phyloP scores from a whole-genome alignment of 2,888 invertebrate species.

The Spilarctia lutea region DNA sequence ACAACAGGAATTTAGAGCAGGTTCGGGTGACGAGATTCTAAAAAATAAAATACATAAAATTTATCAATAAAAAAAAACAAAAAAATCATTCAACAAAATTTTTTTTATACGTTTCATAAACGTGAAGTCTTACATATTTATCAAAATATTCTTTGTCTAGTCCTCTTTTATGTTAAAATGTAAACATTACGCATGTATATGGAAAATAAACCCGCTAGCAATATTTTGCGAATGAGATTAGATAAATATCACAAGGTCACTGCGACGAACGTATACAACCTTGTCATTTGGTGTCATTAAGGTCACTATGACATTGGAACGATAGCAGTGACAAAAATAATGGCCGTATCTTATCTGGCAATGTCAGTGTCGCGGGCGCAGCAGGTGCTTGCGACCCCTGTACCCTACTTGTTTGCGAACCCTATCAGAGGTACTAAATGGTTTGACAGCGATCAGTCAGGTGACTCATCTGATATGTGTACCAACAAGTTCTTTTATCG shows the following conservation, averaged over 20 bases:
- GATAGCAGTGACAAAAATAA: slow-evolving; percentile 84
- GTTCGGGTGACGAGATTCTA: too few relatives aligned
- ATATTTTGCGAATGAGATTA: slow-evolving; percentile 82
- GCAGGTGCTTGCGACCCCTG: slow-evolving; percentile 81
- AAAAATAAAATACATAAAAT: too few relatives aligned
- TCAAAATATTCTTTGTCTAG: slow-evolving; percentile 30
- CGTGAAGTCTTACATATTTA: background rate
- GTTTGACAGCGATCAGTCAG: slow-evolving; percentile 42
- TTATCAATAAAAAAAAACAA: too few relatives aligned
- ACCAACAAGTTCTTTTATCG: slow-evolving; percentile 20
- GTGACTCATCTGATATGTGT: slow-evolving; percentile 37
- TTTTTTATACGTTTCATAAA: background rate
- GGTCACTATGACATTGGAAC: slow-evolving; percentile 86
- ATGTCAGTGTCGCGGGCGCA: slow-evolving; percentile 83
- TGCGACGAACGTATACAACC: slow-evolving; percentile 66
- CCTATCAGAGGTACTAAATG: slow-evolving; percentile 46
- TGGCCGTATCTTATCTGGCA: slow-evolving; percentile 85
- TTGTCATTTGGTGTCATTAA: slow-evolving; percentile 85
- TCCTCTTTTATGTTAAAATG: slow-evolving; percentile 26
- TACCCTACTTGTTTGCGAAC: slow-evolving; percentile 62
- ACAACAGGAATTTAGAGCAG: background rate
- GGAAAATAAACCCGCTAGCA: slow-evolving; percentile 64
- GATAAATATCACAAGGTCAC: slow-evolving; percentile 85
- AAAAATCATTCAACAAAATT: background rate
- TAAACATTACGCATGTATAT: slow-evolving; percentile 48